Percentiles rank a stretch among this genome's conserved stretches.
These are phyloP conservation scores for Aspidapion aeneum DNA, from an alignment of 2,888 invertebrate genomes.

Conservation along the genomic window DNA sequence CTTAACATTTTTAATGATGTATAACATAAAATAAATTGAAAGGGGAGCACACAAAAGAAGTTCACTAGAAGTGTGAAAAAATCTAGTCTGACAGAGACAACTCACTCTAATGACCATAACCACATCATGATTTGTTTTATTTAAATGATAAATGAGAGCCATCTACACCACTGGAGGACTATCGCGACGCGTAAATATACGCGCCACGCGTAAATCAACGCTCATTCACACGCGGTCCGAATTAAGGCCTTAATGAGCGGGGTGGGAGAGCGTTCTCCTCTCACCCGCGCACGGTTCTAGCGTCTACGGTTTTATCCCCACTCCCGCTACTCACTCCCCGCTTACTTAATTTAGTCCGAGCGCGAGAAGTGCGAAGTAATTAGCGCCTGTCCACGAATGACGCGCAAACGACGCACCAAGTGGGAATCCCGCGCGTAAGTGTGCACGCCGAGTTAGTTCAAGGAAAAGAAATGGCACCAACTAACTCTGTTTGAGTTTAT, in stretches of 20 bases:
- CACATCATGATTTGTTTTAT: too few species aligned
- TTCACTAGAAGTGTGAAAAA: too few species aligned
- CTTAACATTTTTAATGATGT: too few species aligned
- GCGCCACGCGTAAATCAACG: conserved; percentile 29
- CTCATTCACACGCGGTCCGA: conserved; percentile 32
- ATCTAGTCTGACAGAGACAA: too few species aligned
- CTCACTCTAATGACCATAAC: too few species aligned
- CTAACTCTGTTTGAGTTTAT: neutral
- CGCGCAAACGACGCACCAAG: conserved; percentile 3
- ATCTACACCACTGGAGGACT: neutral
- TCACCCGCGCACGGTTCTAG: conserved; percentile 24
- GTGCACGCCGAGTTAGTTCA: neutral
- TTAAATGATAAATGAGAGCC: too few species aligned
- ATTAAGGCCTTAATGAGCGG: conserved; percentile 34
- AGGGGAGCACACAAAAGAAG: too few species aligned
- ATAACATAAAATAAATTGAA: too few species aligned
- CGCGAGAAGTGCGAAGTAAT: conserved; percentile 20
- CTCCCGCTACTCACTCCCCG: conserved; percentile 28
- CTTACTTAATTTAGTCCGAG: conserved; percentile 36
- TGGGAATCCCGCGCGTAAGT: neutral
- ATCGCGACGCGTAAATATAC: neutral
- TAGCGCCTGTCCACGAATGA: neutral
- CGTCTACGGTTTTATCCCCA: conserved; percentile 24
- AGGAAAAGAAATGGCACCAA: neutral
- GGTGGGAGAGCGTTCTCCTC: conserved; percentile 26